A percentile compares a stretch with the other conserved stretches of the same genome.
Conservation (phyloP, 2,888 invertebrate genomes). For the Netelia fuscicornis region DNA sequence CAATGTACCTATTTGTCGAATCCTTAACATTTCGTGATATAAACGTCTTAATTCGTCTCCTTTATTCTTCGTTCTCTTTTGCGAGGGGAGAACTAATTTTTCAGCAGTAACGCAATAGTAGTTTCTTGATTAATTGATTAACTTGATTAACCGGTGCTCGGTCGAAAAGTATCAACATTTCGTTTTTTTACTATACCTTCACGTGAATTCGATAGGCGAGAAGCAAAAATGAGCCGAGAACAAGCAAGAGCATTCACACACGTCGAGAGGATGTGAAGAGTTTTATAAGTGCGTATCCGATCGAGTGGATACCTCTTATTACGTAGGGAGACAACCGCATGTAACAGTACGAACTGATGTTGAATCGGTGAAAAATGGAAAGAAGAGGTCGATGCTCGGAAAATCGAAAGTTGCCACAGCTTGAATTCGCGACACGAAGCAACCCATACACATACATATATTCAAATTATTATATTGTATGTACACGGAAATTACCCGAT, state of each 20-base stretch:
- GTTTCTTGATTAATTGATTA: slow-evolving; percentile 13
- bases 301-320: slow-evolving; percentile 65
- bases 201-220: slow-evolving; percentile 30
- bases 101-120: neutral
- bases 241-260: slow-evolving; percentile 57
- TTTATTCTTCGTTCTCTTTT: no score
- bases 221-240: slow-evolving; percentile 54
- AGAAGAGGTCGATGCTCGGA: slow-evolving; percentile 59
- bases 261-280: slow-evolving; percentile 39
- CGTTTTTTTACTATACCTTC: slow-evolving; percentile 4
- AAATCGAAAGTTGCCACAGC: slow-evolving; percentile 52
- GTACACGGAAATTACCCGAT: neutral
- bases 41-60: no score
- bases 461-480: slow-evolving; percentile 6
- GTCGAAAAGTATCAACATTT: neutral
- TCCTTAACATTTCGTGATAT: no score
- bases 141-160: neutral
- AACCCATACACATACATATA: slow-evolving; percentile 53
- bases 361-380: slow-evolving; percentile 29
- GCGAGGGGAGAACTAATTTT: no score
- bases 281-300: slow-evolving; percentile 60
- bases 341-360: slow-evolving; percentile 15
- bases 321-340: slow-evolving; percentile 50
- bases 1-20: no score
- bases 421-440: slow-evolving; percentile 31